Evolutionary conservation across 2,797 vertebrate species (phyloP), one percentile per base, ranked within the genome.

Genomic region (Lemur catta): DNA sequence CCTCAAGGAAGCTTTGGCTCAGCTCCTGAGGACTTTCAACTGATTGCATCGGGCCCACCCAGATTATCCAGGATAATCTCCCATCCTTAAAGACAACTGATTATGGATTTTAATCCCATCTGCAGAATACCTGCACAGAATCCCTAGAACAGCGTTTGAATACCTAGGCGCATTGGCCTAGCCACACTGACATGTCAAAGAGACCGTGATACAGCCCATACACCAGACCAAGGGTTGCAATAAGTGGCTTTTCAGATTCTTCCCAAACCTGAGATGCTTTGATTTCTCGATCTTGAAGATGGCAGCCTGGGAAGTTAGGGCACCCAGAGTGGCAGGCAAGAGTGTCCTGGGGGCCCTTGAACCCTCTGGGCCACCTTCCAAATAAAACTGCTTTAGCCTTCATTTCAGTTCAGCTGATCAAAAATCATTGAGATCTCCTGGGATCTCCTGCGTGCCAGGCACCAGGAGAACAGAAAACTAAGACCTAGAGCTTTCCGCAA

Each of bases 101-200:
- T 92, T 63, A 43, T 63, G 28, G 50, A 93, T 76, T 95, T 67
- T 30, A 94, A 75, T 94, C 59, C 78, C 82, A 71, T 89, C 94
- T 86, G 38, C n/a, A 59, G 63, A 93, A 90, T 87, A 55, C 65
- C 84, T 92, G 26, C 67, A 55, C 41, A 88, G 30, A 79, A 75
- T n/a, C 30, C 35, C 84, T 41, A 92, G 48, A 59, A 82, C 50
- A 41, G 28, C 75, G 17, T 91, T 57, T 71, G 41, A 80, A 78
- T 75, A 93, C 52, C 59, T 28, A 41, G 35, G 26, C 12, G 24
- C 33, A 71, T 79, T 84, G 90, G 57, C 82, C 79, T 61, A 52
- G 12, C 55, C 85, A 80, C 17, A 38, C 6, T 18, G 59, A 89
- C 22, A 28, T 18, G n/a, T 74, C 75, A 63, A 71, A 82, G 92